Conservation (phyloP, 2,888 invertebrate genomes). For the Melikaiella ostensackeni region DNA sequence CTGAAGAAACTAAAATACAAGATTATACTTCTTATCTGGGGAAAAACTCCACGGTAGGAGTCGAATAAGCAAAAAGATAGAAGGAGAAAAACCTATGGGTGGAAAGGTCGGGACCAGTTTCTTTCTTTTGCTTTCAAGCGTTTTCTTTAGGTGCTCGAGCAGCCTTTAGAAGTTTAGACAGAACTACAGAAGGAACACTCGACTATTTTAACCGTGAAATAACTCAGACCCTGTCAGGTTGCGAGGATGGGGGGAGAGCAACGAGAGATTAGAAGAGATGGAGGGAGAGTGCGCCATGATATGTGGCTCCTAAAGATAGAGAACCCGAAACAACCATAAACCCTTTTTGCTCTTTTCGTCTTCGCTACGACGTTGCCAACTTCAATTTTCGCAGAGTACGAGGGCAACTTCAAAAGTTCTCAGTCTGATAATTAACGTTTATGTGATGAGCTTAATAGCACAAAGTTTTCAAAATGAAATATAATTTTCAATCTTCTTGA, state of each 20-base stretch:
- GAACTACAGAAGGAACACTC: constrained; percentile 57
- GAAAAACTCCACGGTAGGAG: not conserved
- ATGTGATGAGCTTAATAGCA: too few species aligned
- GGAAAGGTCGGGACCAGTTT: constrained; percentile 46
- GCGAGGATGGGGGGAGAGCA: constrained; percentile 46
- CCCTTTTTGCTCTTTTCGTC: constrained; percentile 55
- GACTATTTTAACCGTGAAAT: constrained; percentile 75
- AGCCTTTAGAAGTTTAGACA: constrained; percentile 48
- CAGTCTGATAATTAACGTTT: too few species aligned
- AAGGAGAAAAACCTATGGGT: constrained; percentile 42
- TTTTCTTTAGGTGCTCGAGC: constrained; percentile 42
- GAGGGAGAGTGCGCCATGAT: constrained; percentile 64
- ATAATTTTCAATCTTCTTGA: too few species aligned
- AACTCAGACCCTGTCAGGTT: constrained; percentile 66
- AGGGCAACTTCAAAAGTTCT: too few species aligned
- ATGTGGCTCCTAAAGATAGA: constrained; percentile 72
- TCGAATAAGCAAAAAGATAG: constrained; percentile 21
- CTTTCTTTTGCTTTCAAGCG: constrained; percentile 48
- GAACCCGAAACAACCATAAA: constrained; percentile 70
- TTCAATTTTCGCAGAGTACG: constrained; percentile 7
- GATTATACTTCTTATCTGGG: not conserved
- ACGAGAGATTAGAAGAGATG: constrained; percentile 27
- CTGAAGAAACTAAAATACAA: not conserved
- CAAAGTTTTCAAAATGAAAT: too few species aligned
- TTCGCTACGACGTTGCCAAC: constrained; percentile 1